A percentile compares a stretch with the other conserved stretches of the same genome.
phyloP scores from a whole-genome alignment of 2,797 vertebrate genomes.

The Synaphobranchus kaupii region DNA sequence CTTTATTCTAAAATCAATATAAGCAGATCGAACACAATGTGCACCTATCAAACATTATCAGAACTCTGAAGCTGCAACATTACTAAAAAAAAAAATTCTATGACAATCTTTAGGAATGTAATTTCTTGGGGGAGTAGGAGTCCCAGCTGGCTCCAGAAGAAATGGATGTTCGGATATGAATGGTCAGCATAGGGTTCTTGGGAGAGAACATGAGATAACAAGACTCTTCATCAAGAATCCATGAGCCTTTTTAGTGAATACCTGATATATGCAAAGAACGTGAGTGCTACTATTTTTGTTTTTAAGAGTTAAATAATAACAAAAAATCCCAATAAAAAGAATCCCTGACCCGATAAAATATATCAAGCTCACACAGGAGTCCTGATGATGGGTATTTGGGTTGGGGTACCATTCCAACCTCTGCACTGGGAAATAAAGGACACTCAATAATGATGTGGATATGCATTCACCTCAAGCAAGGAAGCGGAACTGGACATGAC shows the following conservation, averaged over 20 bases:
- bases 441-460: not conserved
- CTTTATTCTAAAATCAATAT: not conserved
- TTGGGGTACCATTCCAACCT: not conserved
- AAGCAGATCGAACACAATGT: not conserved
- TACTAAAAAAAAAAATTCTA: not conserved
- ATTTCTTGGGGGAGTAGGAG: not conserved
- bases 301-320: no score
- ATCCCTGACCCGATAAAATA: not conserved
- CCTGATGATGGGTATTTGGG: not conserved
- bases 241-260: not conserved
- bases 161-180: not conserved
- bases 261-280: not conserved
- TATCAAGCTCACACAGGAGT: not conserved
- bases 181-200: not conserved
- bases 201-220: not conserved
- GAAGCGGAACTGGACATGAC: not conserved
- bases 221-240: not conserved
- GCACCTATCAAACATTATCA: not conserved
- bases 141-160: not conserved
- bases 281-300: not conserved
- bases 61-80: not conserved
- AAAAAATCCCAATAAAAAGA: not conserved
- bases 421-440: not conserved
- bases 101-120: not conserved
- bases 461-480: not conserved